phyloP scores from a whole-genome alignment of 2,888 invertebrate genomes.

The Athrips mouffetella region DNA sequence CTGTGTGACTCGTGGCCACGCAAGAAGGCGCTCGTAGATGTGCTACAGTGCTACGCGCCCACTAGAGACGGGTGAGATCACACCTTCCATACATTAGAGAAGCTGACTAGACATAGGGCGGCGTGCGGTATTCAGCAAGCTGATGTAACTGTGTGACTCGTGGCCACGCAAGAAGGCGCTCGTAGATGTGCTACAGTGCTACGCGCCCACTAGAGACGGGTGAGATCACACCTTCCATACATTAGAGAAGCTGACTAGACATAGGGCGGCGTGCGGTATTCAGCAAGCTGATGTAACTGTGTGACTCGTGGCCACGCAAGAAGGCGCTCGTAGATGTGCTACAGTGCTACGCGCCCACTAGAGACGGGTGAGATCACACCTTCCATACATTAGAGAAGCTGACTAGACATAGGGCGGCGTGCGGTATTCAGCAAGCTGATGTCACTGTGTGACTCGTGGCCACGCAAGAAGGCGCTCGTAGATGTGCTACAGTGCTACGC shows the following conservation, averaged over 20 bases:
- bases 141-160: constrained; percentile 36
- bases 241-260: constrained; percentile 49
- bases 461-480: constrained; percentile 53
- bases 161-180: constrained; percentile 57
- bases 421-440: constrained; percentile 40
- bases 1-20: constrained; percentile 45
- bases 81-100: constrained; percentile 40
- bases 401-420: constrained; percentile 43
- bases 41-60: constrained; percentile 62
- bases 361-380: constrained; percentile 30
- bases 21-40: constrained; percentile 58
- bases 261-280: constrained; percentile 47
- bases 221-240: constrained; percentile 19
- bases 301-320: constrained; percentile 48
- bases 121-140: constrained; percentile 38
- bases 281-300: constrained; percentile 30
- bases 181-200: constrained; percentile 59
- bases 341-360: constrained; percentile 56
- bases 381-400: constrained; percentile 45
- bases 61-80: constrained; percentile 32
- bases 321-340: constrained; percentile 62
- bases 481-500: constrained; percentile 68
- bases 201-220: constrained; percentile 49
- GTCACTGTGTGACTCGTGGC: constrained; percentile 41
- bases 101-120: constrained; percentile 45